Base-by-base conservation (phyloP, 1,140 invertebrate genomes). In the Drosophila pruinosa region DNA sequence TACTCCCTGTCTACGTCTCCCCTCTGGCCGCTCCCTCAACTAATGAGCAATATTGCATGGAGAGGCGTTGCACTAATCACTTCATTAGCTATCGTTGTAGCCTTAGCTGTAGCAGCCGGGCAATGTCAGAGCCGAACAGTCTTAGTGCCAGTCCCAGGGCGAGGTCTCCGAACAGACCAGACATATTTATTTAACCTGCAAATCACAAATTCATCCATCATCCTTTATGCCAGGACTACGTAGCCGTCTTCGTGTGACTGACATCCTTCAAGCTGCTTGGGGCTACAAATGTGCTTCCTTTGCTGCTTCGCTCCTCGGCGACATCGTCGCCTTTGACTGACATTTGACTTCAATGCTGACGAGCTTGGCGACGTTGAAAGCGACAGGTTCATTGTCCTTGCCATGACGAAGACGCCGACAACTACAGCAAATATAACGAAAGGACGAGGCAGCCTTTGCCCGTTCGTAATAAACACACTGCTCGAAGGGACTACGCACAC, bases 161-260 rank as follows among this genome's bases (percentile, higher is more conserved):
- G 63, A 63, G 74, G 26, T 6, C 24, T 15, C 52, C 3, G 28
- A 2, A 15, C 38, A 31, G 64, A 31, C 17, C 52, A 73, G 56
- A 82, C 78, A 68, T 78, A 88, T 88, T 88, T 88, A 88, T 88
- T 78, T 88, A 88, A 88, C 82, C 82, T 88, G 82, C 82, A 82
- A 88, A 82, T 82, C 83, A 88, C 83, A 82, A 88, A 88, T 89
- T 89, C 82, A 88, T 88, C 78, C 82, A 88, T 88, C 82, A 88
- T 88, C 78, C 75, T 82, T 89, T 88, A 65, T 74, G 65, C 80
- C 68, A 50, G 54, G 36, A 53, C 67, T 61, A 47, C 28, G 58
- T 53, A 45, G 36, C 54, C 41, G 64, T 62, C 53, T 43, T 58
- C 47, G 56, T 53, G 73, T 75, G 83, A 82, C 70, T 86, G 81